A percentile compares a stretch with the other conserved stretches of the same genome.
phyloP scores from a whole-genome alignment of 2,797 vertebrate genomes.

The Pangasius larnaudii region DNA sequence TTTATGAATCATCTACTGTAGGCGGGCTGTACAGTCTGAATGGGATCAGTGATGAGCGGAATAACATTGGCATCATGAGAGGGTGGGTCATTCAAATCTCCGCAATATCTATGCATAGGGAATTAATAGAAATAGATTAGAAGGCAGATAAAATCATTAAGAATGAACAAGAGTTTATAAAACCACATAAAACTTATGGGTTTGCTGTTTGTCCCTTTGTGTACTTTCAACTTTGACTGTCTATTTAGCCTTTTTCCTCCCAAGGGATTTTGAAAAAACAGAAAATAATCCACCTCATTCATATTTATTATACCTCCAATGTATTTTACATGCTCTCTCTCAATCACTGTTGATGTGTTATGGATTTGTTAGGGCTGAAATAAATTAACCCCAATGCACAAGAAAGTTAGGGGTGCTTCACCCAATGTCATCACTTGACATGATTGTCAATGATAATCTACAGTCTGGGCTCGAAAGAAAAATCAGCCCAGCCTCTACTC shows the following conservation, averaged over 20 bases:
- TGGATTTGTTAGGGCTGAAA: not conserved
- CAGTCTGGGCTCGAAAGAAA: not conserved
- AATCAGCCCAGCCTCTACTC: not conserved
- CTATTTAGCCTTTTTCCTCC: not conserved
- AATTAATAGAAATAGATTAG: not conserved
- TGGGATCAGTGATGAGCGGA: conserved; percentile 30
- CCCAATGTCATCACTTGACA: not conserved
- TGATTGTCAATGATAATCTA: not conserved
- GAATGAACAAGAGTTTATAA: conserved; percentile 1
- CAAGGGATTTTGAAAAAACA: not conserved
- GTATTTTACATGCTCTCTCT: not conserved
- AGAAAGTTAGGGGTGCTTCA: not conserved
- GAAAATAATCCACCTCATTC: not conserved
- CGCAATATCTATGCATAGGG: not conserved
- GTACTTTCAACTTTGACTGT: not conserved
- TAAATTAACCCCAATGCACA: not conserved
- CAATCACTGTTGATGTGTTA: not conserved
- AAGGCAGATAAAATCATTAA: not conserved
- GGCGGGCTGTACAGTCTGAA: not conserved
- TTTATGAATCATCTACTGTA: conserved; percentile 36
- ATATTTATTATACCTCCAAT: not conserved
- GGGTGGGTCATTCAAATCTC: not conserved
- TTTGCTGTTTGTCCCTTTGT: not conserved
- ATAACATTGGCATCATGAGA: conserved; percentile 19
- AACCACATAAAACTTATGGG: not conserved